Evolutionary conservation across 1,140 invertebrate genomes (phyloP).

Genomic region (Sarcophaga peregrina): DNA sequence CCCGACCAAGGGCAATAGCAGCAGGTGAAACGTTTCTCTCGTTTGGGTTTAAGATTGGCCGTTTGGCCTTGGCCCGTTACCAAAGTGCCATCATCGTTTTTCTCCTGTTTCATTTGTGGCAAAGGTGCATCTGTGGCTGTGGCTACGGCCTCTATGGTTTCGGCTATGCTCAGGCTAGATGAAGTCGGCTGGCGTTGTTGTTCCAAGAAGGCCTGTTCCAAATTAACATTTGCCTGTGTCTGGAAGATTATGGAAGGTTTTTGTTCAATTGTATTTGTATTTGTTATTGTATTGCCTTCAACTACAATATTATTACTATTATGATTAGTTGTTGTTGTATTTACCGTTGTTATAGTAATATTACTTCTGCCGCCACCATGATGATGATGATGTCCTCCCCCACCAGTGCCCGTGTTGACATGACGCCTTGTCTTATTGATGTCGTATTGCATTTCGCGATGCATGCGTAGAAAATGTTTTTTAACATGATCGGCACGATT

Average conservation of each 20-base stretch:
- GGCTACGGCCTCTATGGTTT: constrained; percentile 64
- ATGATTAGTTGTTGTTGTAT: constrained; percentile 18
- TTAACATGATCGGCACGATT: constrained; percentile 95
- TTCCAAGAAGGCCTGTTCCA: constrained; percentile 64
- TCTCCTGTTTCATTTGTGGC: constrained; percentile 64
- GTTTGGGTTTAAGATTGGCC: constrained; percentile 64
- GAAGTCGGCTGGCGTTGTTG: constrained; percentile 63
- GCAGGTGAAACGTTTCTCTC: constrained; percentile 79
- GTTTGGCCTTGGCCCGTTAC: constrained; percentile 48
- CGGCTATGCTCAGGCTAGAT: constrained; percentile 63
- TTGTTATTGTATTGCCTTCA: too few relatives aligned
- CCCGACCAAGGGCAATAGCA: constrained; percentile 91
- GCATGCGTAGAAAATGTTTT: constrained; percentile 92
- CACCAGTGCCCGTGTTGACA: constrained; percentile 48
- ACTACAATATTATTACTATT: background rate
- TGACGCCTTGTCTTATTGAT: constrained; percentile 77
- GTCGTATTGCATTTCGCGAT: constrained; percentile 86
- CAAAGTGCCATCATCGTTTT: constrained; percentile 56
- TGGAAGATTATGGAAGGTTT: constrained; percentile 46
- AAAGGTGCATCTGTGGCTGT: constrained; percentile 61
- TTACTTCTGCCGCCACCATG: constrained; percentile 63
- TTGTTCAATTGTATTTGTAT: constrained; percentile 40
- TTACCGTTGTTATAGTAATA: constrained; percentile 55
- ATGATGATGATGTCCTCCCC: constrained; percentile 58
- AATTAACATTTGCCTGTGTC: constrained; percentile 54